Conservation (phyloP, 2,797 vertebrate genomes). For the Eremophila alpestris region DNA sequence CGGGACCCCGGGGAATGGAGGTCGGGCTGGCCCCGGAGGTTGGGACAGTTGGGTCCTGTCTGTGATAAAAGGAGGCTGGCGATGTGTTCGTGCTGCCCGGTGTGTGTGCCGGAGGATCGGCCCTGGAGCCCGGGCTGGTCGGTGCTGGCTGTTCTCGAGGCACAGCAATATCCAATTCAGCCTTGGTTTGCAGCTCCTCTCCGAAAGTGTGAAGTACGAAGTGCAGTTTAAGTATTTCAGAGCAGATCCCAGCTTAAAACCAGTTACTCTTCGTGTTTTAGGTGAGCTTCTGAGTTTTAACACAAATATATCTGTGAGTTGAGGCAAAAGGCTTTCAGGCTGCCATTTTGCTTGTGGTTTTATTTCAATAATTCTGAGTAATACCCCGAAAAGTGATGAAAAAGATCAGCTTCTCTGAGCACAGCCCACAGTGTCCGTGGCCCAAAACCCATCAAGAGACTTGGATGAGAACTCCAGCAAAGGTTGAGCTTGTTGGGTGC, state of each 20-base stretch:
- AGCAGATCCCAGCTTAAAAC: neutral
- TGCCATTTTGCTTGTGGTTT: neutral
- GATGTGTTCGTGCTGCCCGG: rapidly evolving
- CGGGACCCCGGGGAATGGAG: rapidly evolving
- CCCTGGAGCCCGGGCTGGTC: neutral
- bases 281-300: neutral
- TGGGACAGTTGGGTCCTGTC: rapidly evolving
- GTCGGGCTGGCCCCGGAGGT: neutral
- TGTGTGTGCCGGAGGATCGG: neutral
- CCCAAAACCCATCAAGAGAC: rapidly evolving
- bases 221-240: rapidly evolving
- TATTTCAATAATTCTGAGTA: neutral
- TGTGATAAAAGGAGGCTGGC: rapidly evolving
- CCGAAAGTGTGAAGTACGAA: rapidly evolving
- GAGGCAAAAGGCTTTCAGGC: rapidly evolving
- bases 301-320: rapidly evolving
- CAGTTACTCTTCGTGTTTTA: neutral
- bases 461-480: rapidly evolving
- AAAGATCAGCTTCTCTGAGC: neutral
- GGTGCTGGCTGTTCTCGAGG: rapidly evolving
- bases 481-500: neutral
- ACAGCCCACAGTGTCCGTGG: rapidly evolving
- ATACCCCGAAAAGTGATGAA: rapidly evolving
- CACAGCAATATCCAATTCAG: rapidly evolving
- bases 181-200: neutral